phyloP scores from a whole-genome alignment of 2,113 vertebrate genomes.

The Engystomops pustulosus region DNA sequence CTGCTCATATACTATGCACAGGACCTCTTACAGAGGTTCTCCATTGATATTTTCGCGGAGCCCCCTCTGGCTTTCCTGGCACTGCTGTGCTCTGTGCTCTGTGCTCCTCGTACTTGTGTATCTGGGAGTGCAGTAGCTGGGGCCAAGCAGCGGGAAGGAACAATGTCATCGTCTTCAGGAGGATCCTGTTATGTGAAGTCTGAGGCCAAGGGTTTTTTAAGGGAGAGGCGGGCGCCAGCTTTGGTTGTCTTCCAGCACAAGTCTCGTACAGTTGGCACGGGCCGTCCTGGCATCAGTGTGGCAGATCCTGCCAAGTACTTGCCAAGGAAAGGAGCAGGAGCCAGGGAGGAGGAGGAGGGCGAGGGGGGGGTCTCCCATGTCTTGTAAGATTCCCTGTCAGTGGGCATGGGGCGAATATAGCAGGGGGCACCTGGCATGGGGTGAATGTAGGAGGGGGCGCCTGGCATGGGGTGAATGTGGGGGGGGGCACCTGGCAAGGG shows the following conservation, averaged over 20 bases:
- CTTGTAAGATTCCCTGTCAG: too few relatives aligned
- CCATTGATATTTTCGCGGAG: too few relatives aligned
- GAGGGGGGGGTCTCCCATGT: too few relatives aligned
- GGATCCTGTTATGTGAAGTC: slow-evolving; percentile 65
- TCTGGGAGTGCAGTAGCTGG: slow-evolving; percentile 7
- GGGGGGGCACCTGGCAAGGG: too few relatives aligned
- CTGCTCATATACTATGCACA: too few relatives aligned
- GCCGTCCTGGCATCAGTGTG: slow-evolving; percentile 63
- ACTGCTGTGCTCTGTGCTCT: not conserved
- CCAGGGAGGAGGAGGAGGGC: slow-evolving; percentile 50
- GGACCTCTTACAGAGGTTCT: too few relatives aligned
- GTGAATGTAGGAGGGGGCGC: too few relatives aligned
- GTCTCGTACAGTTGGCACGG: slow-evolving; percentile 72
- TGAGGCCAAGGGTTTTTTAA: slow-evolving; percentile 66
- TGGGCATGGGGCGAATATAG: too few relatives aligned
- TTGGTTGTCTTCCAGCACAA: slow-evolving; percentile 64
- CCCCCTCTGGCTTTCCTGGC: too few relatives aligned
- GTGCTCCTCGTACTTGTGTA: slow-evolving; percentile 10
- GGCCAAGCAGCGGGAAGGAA: slow-evolving; percentile 30
- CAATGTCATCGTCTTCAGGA: slow-evolving; percentile 50
- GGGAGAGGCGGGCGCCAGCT: slow-evolving; percentile 62
- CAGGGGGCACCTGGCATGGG: too few relatives aligned
- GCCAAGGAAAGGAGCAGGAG: slow-evolving; percentile 66
- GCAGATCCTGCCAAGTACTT: slow-evolving; percentile 64
- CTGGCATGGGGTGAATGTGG: too few relatives aligned